These are phyloP conservation scores for Drosophila sulfurigaster DNA, from an alignment of 1,140 invertebrate genomes.

Conservation along the genomic window DNA sequence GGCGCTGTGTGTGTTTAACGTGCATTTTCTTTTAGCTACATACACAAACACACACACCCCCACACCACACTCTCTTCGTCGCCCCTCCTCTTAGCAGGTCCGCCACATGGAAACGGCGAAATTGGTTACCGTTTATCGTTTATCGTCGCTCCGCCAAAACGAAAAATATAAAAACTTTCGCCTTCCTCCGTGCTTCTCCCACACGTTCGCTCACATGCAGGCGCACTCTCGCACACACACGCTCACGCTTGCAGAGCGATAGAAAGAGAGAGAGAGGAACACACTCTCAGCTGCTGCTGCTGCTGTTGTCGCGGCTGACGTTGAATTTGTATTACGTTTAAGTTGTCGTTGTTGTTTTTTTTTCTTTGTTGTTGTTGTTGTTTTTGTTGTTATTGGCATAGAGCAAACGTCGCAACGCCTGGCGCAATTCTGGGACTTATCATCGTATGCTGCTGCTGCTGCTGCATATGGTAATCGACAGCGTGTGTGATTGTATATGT, in stretches of 20 bases:
- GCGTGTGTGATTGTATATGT: slow-evolving; percentile 21
- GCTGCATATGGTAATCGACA: slow-evolving; percentile 43
- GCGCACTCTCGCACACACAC: slow-evolving; percentile 3
- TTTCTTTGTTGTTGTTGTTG: slow-evolving; percentile 47
- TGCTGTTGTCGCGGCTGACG: slow-evolving; percentile 30
- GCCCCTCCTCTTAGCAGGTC: slow-evolving; percentile 39
- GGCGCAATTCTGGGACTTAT: slow-evolving; percentile 67
- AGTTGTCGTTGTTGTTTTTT: slow-evolving; percentile 66
- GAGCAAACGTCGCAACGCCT: slow-evolving; percentile 50
- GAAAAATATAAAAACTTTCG: neutral
- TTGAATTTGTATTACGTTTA: slow-evolving; percentile 14
- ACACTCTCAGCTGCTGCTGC: slow-evolving; percentile 22
- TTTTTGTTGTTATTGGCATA: slow-evolving; percentile 62
- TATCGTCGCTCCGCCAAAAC: slow-evolving; percentile 6
- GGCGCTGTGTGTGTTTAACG: slow-evolving; percentile 84
- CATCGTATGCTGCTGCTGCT: slow-evolving; percentile 41
- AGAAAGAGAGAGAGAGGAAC: neutral
- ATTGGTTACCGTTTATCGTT: slow-evolving; percentile 24
- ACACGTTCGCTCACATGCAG: neutral
- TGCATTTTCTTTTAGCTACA: slow-evolving; percentile 71
- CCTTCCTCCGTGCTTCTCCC: neutral
- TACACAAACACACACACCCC: slow-evolving; percentile 26
- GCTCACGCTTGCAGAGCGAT: neutral
- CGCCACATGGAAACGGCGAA: slow-evolving; percentile 61
- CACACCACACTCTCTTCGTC: neutral